A percentile compares a stretch with the other conserved stretches of the same genome.
Evolutionary conservation across 2,888 invertebrate species (phyloP).

Genomic region (Galerucella pusilla): DNA sequence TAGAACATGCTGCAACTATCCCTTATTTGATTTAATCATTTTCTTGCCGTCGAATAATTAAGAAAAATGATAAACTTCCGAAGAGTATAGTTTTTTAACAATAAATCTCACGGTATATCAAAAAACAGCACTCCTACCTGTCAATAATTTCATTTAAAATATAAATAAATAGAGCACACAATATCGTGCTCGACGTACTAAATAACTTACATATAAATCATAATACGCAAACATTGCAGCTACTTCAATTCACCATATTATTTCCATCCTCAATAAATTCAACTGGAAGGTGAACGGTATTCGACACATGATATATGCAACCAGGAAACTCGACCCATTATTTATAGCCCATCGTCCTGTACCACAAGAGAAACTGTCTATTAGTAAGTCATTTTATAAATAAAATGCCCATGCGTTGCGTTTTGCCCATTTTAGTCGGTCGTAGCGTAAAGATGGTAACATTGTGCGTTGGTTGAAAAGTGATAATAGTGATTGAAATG

Average conservation of each 20-base stretch:
- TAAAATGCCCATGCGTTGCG: constrained; percentile 20
- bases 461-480: constrained; percentile 9
- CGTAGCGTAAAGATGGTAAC: constrained; percentile 18
- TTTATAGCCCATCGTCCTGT: constrained; percentile 30
- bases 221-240: constrained; percentile 11
- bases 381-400: constrained; percentile 38
- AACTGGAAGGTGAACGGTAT: constrained; percentile 33
- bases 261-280: constrained; percentile 32
- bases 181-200: background rate
- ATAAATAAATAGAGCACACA: background rate
- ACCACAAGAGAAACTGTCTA: constrained; percentile 32
- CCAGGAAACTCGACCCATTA: constrained; percentile 39
- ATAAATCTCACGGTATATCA: background rate
- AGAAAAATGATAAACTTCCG: too few relatives aligned
- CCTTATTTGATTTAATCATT: too few relatives aligned
- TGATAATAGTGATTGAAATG: constrained; percentile 6
- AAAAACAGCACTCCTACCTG: background rate
- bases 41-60: too few relatives aligned
- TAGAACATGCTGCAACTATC: too few relatives aligned
- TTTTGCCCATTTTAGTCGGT: constrained; percentile 15
- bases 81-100: background rate
- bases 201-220: constrained; percentile 14
- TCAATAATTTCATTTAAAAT: background rate
- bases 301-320: constrained; percentile 34
- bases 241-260: constrained; percentile 31